phyloP scores from a whole-genome alignment of 2,888 invertebrate genomes.

The Cheilosia pagana region DNA sequence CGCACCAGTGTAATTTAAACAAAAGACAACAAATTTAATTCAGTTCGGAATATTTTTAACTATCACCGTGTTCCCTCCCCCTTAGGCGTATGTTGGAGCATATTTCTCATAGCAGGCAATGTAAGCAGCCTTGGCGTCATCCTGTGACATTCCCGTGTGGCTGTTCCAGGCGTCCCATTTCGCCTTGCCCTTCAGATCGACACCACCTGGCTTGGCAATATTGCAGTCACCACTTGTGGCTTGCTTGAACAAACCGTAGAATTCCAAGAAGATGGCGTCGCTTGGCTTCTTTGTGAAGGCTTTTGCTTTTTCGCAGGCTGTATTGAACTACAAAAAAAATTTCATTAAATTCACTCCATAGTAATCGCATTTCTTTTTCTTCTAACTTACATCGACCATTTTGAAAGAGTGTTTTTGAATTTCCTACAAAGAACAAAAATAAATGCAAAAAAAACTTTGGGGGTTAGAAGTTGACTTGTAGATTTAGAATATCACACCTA shows the following conservation, averaged over 20 bases:
- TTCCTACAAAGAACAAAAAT: background rate
- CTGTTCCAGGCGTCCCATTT: slow-evolving; percentile 97
- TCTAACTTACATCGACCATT: slow-evolving; percentile 58
- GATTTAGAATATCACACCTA: background rate
- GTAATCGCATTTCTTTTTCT: background rate
- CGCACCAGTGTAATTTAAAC: too few species aligned
- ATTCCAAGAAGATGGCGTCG: slow-evolving; percentile 91
- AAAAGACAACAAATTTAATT: too few species aligned
- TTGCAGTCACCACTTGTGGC: slow-evolving; percentile 91
- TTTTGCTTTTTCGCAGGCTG: slow-evolving; percentile 90
- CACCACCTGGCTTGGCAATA: slow-evolving; percentile 92
- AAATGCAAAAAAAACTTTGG: background rate
- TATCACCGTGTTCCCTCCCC: background rate
- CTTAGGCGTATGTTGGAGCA: slow-evolving; percentile 84
- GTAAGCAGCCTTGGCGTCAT: slow-evolving; percentile 93
- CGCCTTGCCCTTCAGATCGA: slow-evolving; percentile 95
- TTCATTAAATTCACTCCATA: too few species aligned
- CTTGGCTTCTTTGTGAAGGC: slow-evolving; percentile 90
- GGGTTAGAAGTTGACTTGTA: background rate
- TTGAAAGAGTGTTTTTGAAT: slow-evolving; percentile 2
- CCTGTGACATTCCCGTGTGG: slow-evolving; percentile 91
- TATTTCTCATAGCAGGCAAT: slow-evolving; percentile 87
- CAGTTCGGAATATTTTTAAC: background rate
- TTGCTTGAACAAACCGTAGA: slow-evolving; percentile 95
- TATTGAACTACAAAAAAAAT: slow-evolving; percentile 85